These are phyloP conservation scores for Bergia sp. DNA, from an alignment of 92 coral and sea anemone species.

Conservation along the genomic window DNA sequence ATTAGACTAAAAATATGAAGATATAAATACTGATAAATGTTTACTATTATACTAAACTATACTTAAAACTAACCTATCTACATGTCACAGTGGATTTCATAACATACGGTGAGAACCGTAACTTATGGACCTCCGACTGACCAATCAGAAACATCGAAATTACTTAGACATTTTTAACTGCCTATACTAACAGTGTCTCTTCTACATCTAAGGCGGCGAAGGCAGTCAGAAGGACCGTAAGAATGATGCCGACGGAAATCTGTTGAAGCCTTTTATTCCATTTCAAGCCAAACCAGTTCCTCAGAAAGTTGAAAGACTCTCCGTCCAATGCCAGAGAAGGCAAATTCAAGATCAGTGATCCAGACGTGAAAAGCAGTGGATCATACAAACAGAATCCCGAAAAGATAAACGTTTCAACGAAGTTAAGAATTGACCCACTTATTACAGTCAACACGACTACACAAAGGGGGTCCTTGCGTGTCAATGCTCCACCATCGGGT, in stretches of 20 bases:
- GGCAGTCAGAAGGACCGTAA: neutral
- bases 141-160: neutral
- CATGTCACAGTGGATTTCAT: no score
- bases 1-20: no score
- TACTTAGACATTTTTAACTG: neutral
- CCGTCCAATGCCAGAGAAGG: conserved; percentile 7
- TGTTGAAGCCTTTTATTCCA: neutral
- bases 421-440: conserved; percentile 1
- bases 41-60: no score
- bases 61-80: no score
- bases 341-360: conserved; percentile 16
- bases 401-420: conserved; percentile 12
- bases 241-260: neutral
- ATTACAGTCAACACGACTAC: neutral
- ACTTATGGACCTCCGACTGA: neutral
- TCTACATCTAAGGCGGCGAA: neutral
- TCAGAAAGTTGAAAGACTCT: conserved; percentile 10
- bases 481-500: conserved; percentile 23
- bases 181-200: neutral
- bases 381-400: conserved; percentile 12
- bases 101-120: no score
- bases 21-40: no score
- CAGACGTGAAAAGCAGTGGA: conserved; percentile 30
- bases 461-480: conserved; percentile 13
- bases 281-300: neutral